A percentile compares a stretch with the other conserved stretches of the same genome.
Evolutionary conservation across 2,888 invertebrate genomes (phyloP).

Genomic region (Drosophila parthenogenetica): DNA sequence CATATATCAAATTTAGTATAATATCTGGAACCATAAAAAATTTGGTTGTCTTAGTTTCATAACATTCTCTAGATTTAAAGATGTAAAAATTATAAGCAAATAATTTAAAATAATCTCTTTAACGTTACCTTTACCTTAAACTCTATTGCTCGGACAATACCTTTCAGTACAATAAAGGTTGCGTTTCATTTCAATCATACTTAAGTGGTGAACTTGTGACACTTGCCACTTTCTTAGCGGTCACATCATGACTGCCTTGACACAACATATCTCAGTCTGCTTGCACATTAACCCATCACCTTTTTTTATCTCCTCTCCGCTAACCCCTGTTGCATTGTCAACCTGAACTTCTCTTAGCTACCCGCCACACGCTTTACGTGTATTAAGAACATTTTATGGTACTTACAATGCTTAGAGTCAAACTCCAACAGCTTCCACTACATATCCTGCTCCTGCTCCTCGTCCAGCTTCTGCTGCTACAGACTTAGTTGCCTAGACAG

Average conservation of each 20-base stretch:
- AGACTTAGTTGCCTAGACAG: conserved; percentile 32
- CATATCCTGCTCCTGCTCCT: neutral
- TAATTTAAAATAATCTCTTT: too few relatives aligned
- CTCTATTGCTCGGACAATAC: neutral
- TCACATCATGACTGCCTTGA: conserved; percentile 54
- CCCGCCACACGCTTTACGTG: conserved; percentile 30
- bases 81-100: too few relatives aligned
- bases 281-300: conserved; percentile 56
- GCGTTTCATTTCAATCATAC: conserved; percentile 39
- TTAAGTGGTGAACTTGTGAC: conserved; percentile 46
- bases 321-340: neutral
- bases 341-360: conserved; percentile 12
- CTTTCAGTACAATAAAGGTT: neutral
- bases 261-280: conserved; percentile 67
- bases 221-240: conserved; percentile 65
- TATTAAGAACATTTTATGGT: conserved; percentile 65
- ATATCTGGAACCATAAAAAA: too few relatives aligned
- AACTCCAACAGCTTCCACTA: neutral
- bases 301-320: neutral
- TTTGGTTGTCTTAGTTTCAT: too few relatives aligned
- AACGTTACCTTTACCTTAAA: too few relatives aligned
- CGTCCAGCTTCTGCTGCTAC: conserved; percentile 1
- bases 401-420: conserved; percentile 12
- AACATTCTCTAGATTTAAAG: too few relatives aligned
- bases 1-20: too few relatives aligned